Percentiles rank a stretch among this genome's conserved stretches.
Evolutionary conservation across 2,113 vertebrate species (phyloP).

Genomic region (Pseudonaja textilis): DNA sequence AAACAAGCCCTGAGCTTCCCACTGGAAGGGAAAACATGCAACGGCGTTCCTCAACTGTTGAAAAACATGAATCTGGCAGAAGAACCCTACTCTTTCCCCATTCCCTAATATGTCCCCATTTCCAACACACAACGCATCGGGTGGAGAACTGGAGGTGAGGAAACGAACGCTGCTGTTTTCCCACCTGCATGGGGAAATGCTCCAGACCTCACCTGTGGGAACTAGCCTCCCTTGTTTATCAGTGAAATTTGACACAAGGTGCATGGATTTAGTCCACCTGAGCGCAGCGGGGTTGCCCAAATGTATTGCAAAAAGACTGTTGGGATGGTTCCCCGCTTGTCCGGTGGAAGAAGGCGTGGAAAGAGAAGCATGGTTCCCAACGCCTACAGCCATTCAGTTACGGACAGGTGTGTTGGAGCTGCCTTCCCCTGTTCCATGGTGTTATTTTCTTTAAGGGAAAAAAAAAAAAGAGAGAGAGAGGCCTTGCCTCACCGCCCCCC

Average conservation of each 20-base stretch:
- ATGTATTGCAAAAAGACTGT: constrained; percentile 33
- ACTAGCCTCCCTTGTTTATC: not conserved
- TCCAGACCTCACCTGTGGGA: not conserved
- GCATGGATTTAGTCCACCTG: too few relatives aligned
- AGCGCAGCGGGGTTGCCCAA: not conserved
- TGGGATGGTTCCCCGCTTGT: constrained; percentile 21
- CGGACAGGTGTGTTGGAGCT: constrained; percentile 54
- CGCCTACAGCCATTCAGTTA: constrained; percentile 58
- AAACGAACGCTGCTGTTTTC: not conserved
- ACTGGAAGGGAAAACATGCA: not conserved
- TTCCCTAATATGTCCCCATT: not conserved
- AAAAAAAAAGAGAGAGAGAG: not conserved
- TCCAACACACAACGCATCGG: not conserved
- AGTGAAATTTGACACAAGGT: not conserved
- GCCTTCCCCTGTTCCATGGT: constrained; percentile 46
- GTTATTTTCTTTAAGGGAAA: not conserved
- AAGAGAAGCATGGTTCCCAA: constrained; percentile 37
- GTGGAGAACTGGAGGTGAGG: too few relatives aligned
- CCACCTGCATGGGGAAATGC: too few relatives aligned
- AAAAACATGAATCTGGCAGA: not conserved
- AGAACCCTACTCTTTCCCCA: not conserved
- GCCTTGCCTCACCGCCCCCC: constrained; percentile 59
- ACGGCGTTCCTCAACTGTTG: not conserved
- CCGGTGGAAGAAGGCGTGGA: constrained; percentile 41
- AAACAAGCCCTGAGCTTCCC: not conserved